phyloP scores from a whole-genome alignment of 2,113 vertebrate genomes.

The Elanus axillaris region DNA sequence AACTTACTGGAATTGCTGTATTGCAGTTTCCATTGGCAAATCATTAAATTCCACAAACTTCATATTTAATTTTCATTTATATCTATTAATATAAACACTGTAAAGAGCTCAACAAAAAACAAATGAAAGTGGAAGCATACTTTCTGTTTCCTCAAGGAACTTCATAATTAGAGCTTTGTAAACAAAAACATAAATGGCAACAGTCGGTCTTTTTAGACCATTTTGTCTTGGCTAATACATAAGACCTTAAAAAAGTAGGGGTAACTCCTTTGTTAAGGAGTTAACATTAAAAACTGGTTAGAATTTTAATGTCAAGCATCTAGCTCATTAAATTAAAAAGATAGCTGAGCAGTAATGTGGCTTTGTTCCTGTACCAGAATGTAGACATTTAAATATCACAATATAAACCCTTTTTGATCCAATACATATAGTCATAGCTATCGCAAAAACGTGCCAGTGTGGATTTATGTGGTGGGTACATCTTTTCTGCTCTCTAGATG shows the following conservation, averaged over 20 bases:
- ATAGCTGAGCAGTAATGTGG: background rate
- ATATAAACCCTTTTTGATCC: background rate
- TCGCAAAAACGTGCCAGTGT: background rate
- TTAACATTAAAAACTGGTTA: background rate
- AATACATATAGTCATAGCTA: background rate
- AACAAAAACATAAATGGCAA: background rate
- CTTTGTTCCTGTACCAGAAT: background rate
- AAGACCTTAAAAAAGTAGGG: background rate
- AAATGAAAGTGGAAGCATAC: background rate
- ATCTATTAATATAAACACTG: fast-evolving
- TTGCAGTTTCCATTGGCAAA: background rate
- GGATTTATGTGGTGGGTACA: background rate
- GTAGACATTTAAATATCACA: background rate
- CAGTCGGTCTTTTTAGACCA: background rate
- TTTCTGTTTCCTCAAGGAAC: background rate
- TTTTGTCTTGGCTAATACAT: background rate
- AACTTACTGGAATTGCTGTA: background rate
- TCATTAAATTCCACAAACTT: background rate
- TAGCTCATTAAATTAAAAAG: background rate
- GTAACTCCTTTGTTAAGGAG: background rate
- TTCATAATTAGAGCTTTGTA: background rate
- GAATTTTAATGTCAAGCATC: background rate
- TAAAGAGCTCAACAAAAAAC: background rate
- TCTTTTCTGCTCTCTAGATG: background rate
- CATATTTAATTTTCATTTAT: background rate